Conservation (phyloP, 2,797 vertebrate genomes). For the Acrossocheilus wenchowensis region DNA sequence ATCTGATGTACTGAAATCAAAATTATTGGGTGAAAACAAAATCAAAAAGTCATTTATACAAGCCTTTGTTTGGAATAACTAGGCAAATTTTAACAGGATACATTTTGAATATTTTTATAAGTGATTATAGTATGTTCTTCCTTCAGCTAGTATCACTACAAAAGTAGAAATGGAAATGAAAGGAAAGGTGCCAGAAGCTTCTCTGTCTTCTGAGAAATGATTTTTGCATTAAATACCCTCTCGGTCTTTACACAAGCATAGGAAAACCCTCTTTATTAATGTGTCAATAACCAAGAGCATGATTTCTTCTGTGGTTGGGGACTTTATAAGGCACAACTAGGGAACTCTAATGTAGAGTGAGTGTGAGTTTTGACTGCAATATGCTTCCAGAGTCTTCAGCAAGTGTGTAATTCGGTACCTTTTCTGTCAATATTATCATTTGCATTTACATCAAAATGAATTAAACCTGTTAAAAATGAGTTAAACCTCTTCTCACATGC, state of each 20-base stretch:
- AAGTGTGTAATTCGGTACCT: not conserved
- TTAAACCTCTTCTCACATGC: not conserved
- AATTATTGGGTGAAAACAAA: not conserved
- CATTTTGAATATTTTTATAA: not conserved
- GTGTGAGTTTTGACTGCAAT: not conserved
- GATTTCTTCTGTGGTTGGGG: not conserved
- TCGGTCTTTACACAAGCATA: not conserved
- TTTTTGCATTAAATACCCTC: not conserved
- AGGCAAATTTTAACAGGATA: not conserved
- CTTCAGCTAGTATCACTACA: not conserved
- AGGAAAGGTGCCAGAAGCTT: not conserved
- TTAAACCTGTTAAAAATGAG: not conserved
- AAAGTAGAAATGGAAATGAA: not conserved
- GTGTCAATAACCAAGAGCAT: not conserved
- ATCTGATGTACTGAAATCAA: not conserved
- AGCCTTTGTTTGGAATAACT: not conserved
- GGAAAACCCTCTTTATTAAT: not conserved
- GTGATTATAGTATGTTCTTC: not conserved
- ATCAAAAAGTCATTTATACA: not conserved
- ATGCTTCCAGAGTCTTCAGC: not conserved
- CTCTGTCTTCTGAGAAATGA: not conserved
- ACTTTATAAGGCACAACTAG: constrained; percentile 4
- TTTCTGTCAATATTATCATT: not conserved
- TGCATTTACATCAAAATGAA: not conserved
- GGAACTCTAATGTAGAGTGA: not conserved